Base-by-base conservation (phyloP, 2,888 invertebrate species). In the Acleris sparsana region DNA sequence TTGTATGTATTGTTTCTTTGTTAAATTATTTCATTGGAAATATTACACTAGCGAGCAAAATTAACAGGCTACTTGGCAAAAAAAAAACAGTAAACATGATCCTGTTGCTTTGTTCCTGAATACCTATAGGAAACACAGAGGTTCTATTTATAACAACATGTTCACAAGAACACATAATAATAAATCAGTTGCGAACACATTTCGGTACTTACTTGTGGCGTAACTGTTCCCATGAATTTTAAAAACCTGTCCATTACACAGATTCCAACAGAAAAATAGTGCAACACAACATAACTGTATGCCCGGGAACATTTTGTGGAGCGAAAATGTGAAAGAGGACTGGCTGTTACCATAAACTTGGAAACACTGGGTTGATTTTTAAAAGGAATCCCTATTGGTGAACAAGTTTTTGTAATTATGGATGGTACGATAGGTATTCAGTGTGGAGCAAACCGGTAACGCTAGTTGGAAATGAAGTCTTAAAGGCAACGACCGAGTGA, bases 231-330 rank as follows among this genome's bases (percentile, higher is more conserved):
- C 13, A 2, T 57, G 46, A 33, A 39, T 53, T 63, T 67, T 53
- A 58, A 67, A 61, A 63, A 73, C 62, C 59, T 78, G 77, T 3
- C 74, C 75, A 63, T 67, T 66, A 70, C 78, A 74, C 56, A 63
- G 68, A 46, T 69, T 62, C 51, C 71, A 69, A 70, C 68, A 46
- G 22, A 60, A 68, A 60, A 55, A 76, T 68, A 70, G 70, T 53
- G 53, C 72, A 53, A 70, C 67, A 67, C 72, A 64, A 39, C 76
- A 51, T 53, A 71, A 69, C 67, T 71, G 72, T 67, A 70, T 67
- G 64, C 69, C 72, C 63, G 73, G 66, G 70, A 75, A 71, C 77
- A 77, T 78, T 73, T 72, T 73, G 72, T 61, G 65, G 65, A 73
- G 46, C 44, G 71, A 70, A 63, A 61, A 67, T 67, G 62, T 67